phyloP scores from a whole-genome alignment of 92 coral and sea anemone species.

The Palythoa heliodiscus region DNA sequence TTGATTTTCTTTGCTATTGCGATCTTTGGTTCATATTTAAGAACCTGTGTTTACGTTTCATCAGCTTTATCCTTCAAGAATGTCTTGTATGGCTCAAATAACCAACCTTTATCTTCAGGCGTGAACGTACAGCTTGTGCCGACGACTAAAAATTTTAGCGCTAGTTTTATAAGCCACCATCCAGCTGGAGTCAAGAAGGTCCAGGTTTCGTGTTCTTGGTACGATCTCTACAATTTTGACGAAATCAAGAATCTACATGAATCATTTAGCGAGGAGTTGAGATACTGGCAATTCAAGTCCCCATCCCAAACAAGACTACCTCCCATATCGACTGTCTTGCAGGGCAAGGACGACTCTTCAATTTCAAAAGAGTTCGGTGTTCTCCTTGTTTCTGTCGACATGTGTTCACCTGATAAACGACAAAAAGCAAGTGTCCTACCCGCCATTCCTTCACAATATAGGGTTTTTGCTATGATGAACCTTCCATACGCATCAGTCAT shows the following conservation, averaged over 20 bases:
- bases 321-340: not conserved
- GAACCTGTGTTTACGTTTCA: too few species aligned
- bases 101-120: not conserved
- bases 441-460: not conserved
- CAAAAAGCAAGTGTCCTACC: not conserved
- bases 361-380: not conserved
- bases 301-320: slow-evolving; percentile 7
- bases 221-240: not conserved
- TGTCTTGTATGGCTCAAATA: too few species aligned
- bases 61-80: too few species aligned
- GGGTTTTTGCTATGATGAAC: not conserved
- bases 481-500: not conserved
- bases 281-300: slow-evolving; percentile 1
- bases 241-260: not conserved
- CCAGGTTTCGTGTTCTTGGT: not conserved
- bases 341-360: not conserved
- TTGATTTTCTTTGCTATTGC: not conserved
- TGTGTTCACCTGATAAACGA: not conserved
- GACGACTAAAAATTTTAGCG: not conserved
- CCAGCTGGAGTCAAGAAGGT: not conserved
- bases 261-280: too few species aligned
- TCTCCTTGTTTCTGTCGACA: slow-evolving; percentile 14
- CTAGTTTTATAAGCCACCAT: not conserved
- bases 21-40: not conserved
- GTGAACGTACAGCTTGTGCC: not conserved